Percentiles rank a stretch among this genome's conserved stretches.
phyloP scores from a whole-genome alignment of 2,113 vertebrate genomes.

The Gymnobelideus leadbeateri region DNA sequence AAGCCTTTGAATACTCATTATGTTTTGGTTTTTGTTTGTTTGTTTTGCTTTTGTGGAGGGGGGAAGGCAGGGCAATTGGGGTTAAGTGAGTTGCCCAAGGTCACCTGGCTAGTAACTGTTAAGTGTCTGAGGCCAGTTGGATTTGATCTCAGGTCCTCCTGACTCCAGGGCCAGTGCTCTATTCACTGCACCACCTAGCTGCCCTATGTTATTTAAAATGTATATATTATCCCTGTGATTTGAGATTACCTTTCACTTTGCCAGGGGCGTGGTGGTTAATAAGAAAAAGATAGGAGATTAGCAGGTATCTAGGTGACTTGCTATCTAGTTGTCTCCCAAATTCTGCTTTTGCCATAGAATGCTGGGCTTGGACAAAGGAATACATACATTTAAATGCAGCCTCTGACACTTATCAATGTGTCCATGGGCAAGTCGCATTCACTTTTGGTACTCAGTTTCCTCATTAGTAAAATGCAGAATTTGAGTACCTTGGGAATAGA shows the following conservation, averaged over 20 bases:
- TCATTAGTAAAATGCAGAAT: background rate
- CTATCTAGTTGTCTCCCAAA: background rate
- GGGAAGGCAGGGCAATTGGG: too few species aligned
- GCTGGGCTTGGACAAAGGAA: background rate
- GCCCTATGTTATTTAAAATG: too few species aligned
- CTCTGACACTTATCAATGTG: background rate
- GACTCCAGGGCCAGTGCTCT: too few species aligned
- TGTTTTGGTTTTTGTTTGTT: too few species aligned
- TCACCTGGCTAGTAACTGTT: too few species aligned
- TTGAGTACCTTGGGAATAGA: too few species aligned
- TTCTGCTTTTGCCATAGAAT: background rate
- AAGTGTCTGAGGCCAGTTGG: too few species aligned
- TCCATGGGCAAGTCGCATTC: background rate
- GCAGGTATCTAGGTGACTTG: background rate
- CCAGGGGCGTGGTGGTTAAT: background rate
- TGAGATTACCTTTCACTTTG: background rate
- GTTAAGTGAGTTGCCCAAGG: too few species aligned
- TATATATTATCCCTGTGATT: background rate
- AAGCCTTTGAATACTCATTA: background rate
- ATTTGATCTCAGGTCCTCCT: too few species aligned
- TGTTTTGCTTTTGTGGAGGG: too few species aligned
- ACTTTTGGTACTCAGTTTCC: background rate
- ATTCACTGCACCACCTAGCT: too few species aligned
- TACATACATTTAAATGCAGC: background rate
- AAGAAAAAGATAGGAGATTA: background rate